Evolutionary conservation across 1,140 invertebrate species (phyloP).

Genomic region (Alviniconcha marisindica): DNA sequence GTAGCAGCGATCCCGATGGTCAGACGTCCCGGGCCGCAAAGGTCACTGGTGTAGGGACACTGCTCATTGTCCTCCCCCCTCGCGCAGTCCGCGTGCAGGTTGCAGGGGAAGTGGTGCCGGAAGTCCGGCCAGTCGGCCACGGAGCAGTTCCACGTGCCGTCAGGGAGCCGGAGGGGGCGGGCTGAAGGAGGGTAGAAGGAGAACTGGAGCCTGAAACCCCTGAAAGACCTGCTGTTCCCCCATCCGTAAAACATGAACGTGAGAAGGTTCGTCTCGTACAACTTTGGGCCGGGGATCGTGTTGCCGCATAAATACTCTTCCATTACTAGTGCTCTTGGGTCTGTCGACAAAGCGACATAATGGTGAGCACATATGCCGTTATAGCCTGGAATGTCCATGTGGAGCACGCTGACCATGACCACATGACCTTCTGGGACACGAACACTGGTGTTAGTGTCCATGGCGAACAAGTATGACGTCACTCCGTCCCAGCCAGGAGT

Average conservation of each 20-base stretch:
- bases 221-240: neutral
- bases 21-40: neutral
- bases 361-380: neutral
- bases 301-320: neutral
- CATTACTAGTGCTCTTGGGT: no score
- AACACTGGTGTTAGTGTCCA: neutral
- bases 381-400: neutral
- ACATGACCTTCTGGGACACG: neutral
- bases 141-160: constrained; percentile 31
- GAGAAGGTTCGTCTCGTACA: neutral
- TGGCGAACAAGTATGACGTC: neutral
- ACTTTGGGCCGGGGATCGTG: neutral
- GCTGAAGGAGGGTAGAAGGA: neutral
- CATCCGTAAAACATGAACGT: neutral
- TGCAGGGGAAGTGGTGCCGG: constrained; percentile 12
- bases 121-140: constrained; percentile 24
- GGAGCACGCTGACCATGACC: neutral
- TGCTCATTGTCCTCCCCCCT: constrained; percentile 8
- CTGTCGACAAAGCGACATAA: neutral
- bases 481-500: neutral
- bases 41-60: constrained; percentile 24
- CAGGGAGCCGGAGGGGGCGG: neutral
- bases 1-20: neutral
- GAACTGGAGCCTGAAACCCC: neutral
- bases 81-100: constrained; percentile 1